phyloP scores from a whole-genome alignment of 2,797 vertebrate species.

The Trachops cirrhosus region DNA sequence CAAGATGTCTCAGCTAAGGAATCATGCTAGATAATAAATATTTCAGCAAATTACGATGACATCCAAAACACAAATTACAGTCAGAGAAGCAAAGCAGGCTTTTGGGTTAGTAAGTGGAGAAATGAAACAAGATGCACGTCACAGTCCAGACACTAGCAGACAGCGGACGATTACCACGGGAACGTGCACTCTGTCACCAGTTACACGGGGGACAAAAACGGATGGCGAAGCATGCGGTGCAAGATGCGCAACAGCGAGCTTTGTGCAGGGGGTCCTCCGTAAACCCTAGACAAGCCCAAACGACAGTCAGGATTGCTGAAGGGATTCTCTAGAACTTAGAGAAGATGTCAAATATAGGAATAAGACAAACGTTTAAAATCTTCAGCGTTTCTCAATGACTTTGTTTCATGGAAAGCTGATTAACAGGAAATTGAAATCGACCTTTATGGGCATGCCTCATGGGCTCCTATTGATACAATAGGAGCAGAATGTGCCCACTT shows the following conservation, averaged over 20 bases:
- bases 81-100: conserved; percentile 77
- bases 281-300: conserved; percentile 66
- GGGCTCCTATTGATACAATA: conserved; percentile 27
- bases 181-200: conserved; percentile 82
- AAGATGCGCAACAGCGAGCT: conserved; percentile 79
- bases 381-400: conserved; percentile 51
- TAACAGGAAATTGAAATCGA: conserved; percentile 1
- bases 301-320: not conserved
- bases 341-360: conserved; percentile 46
- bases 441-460: not conserved
- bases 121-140: conserved; percentile 66
- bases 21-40: conserved; percentile 74
- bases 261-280: conserved; percentile 86
- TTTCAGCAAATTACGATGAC: conserved; percentile 67
- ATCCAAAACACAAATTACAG: conserved; percentile 63
- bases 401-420: conserved; percentile 1
- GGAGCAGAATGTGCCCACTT: conserved; percentile 5
- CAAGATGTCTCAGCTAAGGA: conserved; percentile 68
- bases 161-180: conserved; percentile 65
- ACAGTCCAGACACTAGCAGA: conserved; percentile 72
- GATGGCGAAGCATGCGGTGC: conserved; percentile 85
- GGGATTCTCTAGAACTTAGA: conserved; percentile 41
- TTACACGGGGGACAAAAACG: conserved; percentile 68
- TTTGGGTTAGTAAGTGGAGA: conserved; percentile 77
- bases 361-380: conserved; percentile 18